Base-by-base conservation (phyloP, 2,797 vertebrate species). In the Ciconia nigra region DNA sequence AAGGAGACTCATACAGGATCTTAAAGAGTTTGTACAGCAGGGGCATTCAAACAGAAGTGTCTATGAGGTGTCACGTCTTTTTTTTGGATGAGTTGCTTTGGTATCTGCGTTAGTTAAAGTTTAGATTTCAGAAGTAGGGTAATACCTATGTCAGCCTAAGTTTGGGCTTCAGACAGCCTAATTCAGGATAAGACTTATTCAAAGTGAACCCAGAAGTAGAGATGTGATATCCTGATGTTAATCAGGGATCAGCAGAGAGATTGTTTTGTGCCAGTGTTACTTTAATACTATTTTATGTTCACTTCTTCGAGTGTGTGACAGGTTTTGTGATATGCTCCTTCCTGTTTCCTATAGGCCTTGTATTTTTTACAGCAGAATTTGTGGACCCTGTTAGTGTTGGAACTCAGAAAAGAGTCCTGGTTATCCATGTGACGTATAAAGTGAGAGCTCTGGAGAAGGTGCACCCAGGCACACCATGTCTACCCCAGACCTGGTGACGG, bases 81-180 rank as follows among this genome's bases (percentile, higher is more conserved):
- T 58, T 69, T 72, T 88, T 37, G 76, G 59, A 86, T 55, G 39
- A 88, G 72, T 74, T 71, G 57, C 52, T 22, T 83, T 87, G 54
- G 33, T 72, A 47, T 72, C 51, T 89, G 86, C 42, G 52, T 88
- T 90, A 85, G 71, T 87, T 87, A 17, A 95, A 91, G 67, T 91
- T 89, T 51, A 87, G 66, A 31, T 90, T 89, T 95, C 2, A 0
- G 77, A 92, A 84, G 58, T 55, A 79, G 77, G 70, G 51, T 83
- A 85, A 80, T 80, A 58, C 63, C 41, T 71, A 0, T 5, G 18
- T 77, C 63, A 87, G 78, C 24, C 49, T 39, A 28, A 92, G 51
- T 90, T 63, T 87, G 86, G 55, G 66, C 44, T 93, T 87, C 88
- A 73, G 71, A 73, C 91, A 91, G 54, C 44, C 81, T 88, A 78